Evolutionary conservation across 1,140 invertebrate species (phyloP), one percentile per base, ranked within the genome.

Genomic region (Brachionus rubens): DNA sequence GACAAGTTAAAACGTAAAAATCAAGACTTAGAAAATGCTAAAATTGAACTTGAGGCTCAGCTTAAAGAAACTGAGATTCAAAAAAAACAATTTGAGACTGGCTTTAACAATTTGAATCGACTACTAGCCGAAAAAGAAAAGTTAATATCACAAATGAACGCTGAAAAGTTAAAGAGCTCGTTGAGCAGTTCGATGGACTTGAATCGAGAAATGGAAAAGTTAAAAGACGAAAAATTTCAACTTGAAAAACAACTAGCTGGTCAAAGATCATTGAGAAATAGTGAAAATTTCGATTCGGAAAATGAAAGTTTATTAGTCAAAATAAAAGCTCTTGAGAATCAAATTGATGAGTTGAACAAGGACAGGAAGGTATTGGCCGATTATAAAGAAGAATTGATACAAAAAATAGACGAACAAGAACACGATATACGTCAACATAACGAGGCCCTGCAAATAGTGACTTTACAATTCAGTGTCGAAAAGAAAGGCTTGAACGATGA

Each of bases 71-170:
- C 28, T 16, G 68, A 72, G 28, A 36, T 36, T 33, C 68, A 72
- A 16, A 72, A 72, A 21, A 48, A 50, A 72, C 40, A 54, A 9
- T 72, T 72, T 28, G 68, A 72, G 24, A 72, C 21, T 21, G 46
- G n/a, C 4, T 72, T 72, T 26, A 72, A 72, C 46, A 72, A 72
- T 46, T 48, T 72, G 16, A 30, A 72, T 50, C 21, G 68, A 7
- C 46, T 40, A 16, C 50, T 72, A 28, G 68, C 68, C 46, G 68
- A 72, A 41, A 72, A 72, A 72, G 68, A 72, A 19, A 72, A 72
- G 16, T 21, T 50, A 19, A 72, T 72, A 12, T 9, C 33, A 21
- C 59, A 65, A 26, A 65, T 65, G 59, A 65, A 65, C 16, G 59
- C 59, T 43, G 59, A 65, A 24, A 65, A 65, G 7, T 21, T 65